Evolutionary conservation across 2,797 vertebrate genomes (phyloP).

Genomic region (Oreochromis grahami): DNA sequence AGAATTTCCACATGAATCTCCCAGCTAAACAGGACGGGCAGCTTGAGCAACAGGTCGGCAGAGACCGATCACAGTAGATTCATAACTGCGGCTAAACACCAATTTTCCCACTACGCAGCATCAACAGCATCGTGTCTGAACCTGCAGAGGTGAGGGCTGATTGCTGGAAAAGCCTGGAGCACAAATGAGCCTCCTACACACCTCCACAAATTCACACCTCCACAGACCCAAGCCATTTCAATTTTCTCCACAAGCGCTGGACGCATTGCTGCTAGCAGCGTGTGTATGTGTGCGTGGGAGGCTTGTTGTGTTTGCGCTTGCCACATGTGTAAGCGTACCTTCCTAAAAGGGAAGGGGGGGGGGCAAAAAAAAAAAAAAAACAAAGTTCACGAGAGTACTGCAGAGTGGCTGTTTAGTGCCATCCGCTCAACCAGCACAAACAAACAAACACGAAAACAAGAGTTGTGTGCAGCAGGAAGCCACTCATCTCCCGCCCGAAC

Average conservation of each 20-base stretch:
- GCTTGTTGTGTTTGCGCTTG: constrained; percentile 11
- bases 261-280: neutral
- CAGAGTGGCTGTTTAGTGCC: constrained; percentile 4
- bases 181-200: constrained; percentile 51
- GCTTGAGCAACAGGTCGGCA: constrained; percentile 34
- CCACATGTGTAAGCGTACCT: neutral
- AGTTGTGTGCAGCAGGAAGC: constrained; percentile 13
- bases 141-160: constrained; percentile 54
- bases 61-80: constrained; percentile 50
- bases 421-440: constrained; percentile 5
- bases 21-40: constrained; percentile 53
- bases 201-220: constrained; percentile 45
- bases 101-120: constrained; percentile 56
- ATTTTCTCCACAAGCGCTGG: constrained; percentile 6
- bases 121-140: constrained; percentile 51
- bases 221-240: constrained; percentile 20
- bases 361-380: neutral
- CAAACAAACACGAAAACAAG: constrained; percentile 28
- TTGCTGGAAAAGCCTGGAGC: constrained; percentile 50
- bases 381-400: neutral
- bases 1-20: constrained; percentile 20
- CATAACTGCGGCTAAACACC: neutral
- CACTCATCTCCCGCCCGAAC: neutral
- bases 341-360: neutral
- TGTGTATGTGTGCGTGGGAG: neutral